phyloP scores from a whole-genome alignment of 2,113 vertebrate genomes.

The Thunnus thynnus region DNA sequence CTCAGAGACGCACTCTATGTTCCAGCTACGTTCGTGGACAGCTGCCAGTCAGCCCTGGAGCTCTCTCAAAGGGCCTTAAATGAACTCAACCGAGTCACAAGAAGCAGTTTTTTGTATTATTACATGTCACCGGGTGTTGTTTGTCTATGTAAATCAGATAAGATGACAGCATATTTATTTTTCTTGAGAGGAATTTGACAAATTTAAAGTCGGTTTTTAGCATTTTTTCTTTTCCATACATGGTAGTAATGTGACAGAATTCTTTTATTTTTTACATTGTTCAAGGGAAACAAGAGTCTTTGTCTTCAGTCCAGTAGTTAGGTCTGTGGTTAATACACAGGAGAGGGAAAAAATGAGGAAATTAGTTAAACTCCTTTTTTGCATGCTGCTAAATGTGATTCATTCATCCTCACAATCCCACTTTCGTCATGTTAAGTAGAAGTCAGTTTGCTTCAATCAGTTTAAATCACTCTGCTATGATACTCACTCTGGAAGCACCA shows the following conservation, averaged over 20 bases:
- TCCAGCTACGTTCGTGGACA: slow-evolving; percentile 45
- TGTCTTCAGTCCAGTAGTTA: not conserved
- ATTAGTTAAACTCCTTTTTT: not conserved
- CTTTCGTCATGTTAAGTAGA: not conserved
- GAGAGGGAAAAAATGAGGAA: not conserved
- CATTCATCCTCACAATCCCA: not conserved
- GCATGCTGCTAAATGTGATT: not conserved
- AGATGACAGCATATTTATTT: slow-evolving; percentile 60
- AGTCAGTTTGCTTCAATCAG: not conserved
- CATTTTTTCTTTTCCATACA: slow-evolving; percentile 37
- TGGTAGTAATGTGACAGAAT: slow-evolving; percentile 6
- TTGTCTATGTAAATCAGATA: slow-evolving; percentile 48
- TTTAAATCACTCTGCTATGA: not conserved
- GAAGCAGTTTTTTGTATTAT: slow-evolving; percentile 23
- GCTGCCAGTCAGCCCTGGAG: slow-evolving; percentile 42
- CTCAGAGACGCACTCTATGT: slow-evolving; percentile 28
- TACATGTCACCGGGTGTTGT: slow-evolving; percentile 47
- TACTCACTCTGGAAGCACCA: not conserved
- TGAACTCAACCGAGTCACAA: slow-evolving; percentile 3
- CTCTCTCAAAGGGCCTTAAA: slow-evolving; percentile 17
- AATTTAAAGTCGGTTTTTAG: slow-evolving; percentile 20
- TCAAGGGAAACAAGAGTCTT: not conserved
- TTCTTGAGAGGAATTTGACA: slow-evolving; percentile 41
- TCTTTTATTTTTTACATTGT: slow-evolving; percentile 20
- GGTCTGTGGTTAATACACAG: not conserved